Evolutionary conservation across 2,888 invertebrate genomes (phyloP), one percentile per base, ranked within the genome.

Genomic region (Dyspetes luteomarginatus): DNA sequence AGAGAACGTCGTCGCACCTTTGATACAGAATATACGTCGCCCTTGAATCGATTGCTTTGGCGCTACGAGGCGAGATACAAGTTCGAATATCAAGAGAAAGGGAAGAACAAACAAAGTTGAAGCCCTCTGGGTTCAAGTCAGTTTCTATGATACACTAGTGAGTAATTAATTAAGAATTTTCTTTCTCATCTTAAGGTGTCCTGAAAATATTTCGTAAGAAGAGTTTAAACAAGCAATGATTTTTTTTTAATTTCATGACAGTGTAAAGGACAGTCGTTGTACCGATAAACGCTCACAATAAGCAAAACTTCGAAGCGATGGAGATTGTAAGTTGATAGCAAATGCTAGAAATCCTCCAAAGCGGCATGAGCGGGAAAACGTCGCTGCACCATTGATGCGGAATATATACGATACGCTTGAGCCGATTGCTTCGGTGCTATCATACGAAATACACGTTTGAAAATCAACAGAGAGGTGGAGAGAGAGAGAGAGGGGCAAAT

Each of bases 281-380:
- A n/a, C n/a, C n/a, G n/a, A n/a, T n/a, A n/a, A n/a, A n/a, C n/a
- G n/a, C n/a, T n/a, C n/a, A n/a, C n/a, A n/a, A n/a, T n/a, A n/a
- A n/a, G n/a, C n/a, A n/a, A n/a, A n/a, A n/a, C n/a, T n/a, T n/a
- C n/a, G n/a, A n/a, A n/a, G n/a, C n/a, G n/a, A n/a, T n/a, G n/a
- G n/a, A n/a, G n/a, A n/a, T n/a, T n/a, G n/a, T 79, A 78, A 64
- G 64, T 80, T 73, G 62, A 55, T 68, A 58, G 56, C 62, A 72
- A 80, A 75, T 48, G 55, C 68, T 48, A 41, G n/a, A n/a, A n/a
- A n/a, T n/a, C n/a, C 12, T 48, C 15, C 15, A 17, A 3, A 4
- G 17, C 19, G 12, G 36, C 36, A 12, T 5, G 17, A 48, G 3
- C 4, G 17, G 2, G 17, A 48, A 30, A 43, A 52, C 28, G 50